Evolutionary conservation across 2,888 invertebrate genomes (phyloP).

Genomic region (Epinotia brunnichana): DNA sequence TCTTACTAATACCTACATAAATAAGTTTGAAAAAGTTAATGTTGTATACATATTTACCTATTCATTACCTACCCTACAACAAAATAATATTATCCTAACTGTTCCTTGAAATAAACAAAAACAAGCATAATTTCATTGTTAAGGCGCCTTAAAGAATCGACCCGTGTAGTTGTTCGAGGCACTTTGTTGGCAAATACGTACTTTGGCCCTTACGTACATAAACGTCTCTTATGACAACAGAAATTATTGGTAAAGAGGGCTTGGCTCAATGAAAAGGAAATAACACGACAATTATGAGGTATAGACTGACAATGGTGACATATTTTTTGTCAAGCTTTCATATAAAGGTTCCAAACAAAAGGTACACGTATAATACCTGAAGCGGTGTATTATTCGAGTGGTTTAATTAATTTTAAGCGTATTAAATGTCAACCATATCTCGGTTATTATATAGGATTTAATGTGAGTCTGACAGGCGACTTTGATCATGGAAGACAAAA

Average conservation of each 20-base stretch:
- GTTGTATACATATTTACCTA: too few relatives aligned
- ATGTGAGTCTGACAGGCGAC: slow-evolving; percentile 1
- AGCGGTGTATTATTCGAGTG: slow-evolving; percentile 55
- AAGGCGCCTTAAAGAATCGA: slow-evolving; percentile 11
- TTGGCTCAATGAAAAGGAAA: slow-evolving; percentile 74
- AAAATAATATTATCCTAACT: too few relatives aligned
- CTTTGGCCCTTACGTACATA: slow-evolving; percentile 55
- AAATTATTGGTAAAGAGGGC: slow-evolving; percentile 70
- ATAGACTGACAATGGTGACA: slow-evolving; percentile 75
- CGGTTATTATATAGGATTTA: slow-evolving; percentile 12
- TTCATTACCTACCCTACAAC: too few relatives aligned
- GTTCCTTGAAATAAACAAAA: neutral
- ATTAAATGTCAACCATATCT: slow-evolving; percentile 44
- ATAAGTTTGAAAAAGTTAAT: neutral
- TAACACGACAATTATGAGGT: slow-evolving; percentile 76
- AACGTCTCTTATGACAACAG: slow-evolving; percentile 68
- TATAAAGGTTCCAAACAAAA: slow-evolving; percentile 66
- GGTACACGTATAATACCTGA: slow-evolving; percentile 50
- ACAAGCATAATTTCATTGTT: neutral
- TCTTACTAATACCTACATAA: too few relatives aligned
- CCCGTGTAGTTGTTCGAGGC: slow-evolving; percentile 22
- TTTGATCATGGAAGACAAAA: slow-evolving; percentile 17
- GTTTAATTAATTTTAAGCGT: slow-evolving; percentile 65
- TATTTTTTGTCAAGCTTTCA: slow-evolving; percentile 68
- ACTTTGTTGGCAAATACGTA: slow-evolving; percentile 26